Conservation (phyloP, 2,113 vertebrate genomes). For the Pluvianellus socialis region DNA sequence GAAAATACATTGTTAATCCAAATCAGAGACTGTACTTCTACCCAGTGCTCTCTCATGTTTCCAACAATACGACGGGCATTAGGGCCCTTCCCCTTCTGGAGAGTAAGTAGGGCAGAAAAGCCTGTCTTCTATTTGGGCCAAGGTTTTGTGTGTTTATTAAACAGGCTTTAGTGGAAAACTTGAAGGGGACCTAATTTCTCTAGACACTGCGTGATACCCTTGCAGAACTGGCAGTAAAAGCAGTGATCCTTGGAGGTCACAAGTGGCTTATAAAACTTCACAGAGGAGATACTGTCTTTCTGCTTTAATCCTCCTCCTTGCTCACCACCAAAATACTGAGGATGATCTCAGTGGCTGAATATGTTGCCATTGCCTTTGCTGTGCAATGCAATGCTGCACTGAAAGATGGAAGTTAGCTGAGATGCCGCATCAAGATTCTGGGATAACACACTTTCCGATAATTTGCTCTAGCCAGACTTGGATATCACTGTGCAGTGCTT, state of each 20-base stretch:
- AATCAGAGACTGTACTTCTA: background rate
- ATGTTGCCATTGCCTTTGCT: rapidly evolving
- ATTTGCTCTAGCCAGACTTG: background rate
- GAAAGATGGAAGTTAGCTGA: background rate
- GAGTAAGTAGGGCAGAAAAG: background rate
- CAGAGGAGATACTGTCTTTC: background rate
- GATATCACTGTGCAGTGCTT: background rate
- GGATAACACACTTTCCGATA: background rate
- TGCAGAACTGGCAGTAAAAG: background rate
- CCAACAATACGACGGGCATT: background rate
- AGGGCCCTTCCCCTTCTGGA: background rate
- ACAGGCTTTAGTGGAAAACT: background rate
- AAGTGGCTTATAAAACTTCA: background rate
- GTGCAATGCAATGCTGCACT: background rate
- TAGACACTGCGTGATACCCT: background rate
- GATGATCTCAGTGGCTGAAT: background rate
- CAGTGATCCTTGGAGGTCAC: background rate
- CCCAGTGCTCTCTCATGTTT: background rate
- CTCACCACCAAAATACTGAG: background rate
- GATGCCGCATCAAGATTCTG: background rate
- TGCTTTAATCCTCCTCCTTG: background rate
- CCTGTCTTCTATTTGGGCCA: background rate
- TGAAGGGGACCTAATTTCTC: background rate
- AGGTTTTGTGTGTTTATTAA: background rate
- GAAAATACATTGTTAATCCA: background rate